These are phyloP conservation scores for Melanophora roralis DNA, from an alignment of 2,888 invertebrate genomes.

Conservation along the genomic window DNA sequence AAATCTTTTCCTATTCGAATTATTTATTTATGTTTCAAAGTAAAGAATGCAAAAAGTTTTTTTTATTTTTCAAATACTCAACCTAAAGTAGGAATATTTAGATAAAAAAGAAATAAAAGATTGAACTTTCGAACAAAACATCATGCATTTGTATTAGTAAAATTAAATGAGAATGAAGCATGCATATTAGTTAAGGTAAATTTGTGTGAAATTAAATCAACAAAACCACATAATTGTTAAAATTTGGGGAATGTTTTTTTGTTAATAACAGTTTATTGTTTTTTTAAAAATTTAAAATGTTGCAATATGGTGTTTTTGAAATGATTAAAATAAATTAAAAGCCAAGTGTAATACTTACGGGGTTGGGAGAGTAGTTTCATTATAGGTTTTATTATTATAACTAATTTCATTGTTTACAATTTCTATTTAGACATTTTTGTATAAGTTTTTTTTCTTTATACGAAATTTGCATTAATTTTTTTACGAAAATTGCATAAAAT, in stretches of 20 bases:
- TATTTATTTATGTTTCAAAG: no score
- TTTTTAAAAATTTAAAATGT: no score
- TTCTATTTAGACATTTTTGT: slow-evolving; percentile 41
- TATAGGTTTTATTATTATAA: slow-evolving; percentile 58
- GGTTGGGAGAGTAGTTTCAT: slow-evolving; percentile 60
- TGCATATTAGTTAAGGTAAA: slow-evolving; percentile 11
- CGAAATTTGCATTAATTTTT: slow-evolving; percentile 22
- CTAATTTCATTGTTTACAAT: slow-evolving; percentile 55
- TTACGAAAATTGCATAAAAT: slow-evolving; percentile 49
- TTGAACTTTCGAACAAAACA: no score
- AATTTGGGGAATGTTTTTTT: no score
- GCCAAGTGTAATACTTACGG: slow-evolving; percentile 57
- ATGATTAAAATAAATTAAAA: slow-evolving; percentile 23
- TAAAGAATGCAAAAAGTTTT: no score
- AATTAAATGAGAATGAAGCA: slow-evolving; percentile 26
- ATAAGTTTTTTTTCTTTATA: slow-evolving; percentile 61
- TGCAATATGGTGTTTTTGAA: neutral
- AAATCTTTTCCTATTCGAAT: no score
- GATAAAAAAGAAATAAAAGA: neutral
- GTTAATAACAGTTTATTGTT: slow-evolving; percentile 1
- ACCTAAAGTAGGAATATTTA: neutral
- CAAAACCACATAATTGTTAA: no score
- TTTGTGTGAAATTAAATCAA: neutral
- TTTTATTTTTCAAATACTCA: neutral
- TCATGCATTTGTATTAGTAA: neutral